Conservation (phyloP, 2,113 vertebrate species). For the Cebidichthys violaceus region DNA sequence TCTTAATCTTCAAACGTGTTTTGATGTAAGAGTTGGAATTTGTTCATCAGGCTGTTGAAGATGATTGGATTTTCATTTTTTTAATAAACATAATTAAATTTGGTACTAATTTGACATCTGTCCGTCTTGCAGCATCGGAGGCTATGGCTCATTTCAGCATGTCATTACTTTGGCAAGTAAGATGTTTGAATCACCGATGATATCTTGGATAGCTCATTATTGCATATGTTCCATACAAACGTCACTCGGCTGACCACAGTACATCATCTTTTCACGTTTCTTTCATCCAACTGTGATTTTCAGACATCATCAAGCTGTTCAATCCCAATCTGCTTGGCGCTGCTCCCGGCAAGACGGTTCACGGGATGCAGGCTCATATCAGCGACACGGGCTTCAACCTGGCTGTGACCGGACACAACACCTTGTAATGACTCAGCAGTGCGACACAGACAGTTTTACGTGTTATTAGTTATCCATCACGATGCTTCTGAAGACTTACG, state of each 20-base stretch:
- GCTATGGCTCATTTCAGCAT: conserved; percentile 81
- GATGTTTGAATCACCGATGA: conserved; percentile 37
- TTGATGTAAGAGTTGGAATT: neutral
- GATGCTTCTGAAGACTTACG: neutral
- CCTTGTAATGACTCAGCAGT: conserved; percentile 73
- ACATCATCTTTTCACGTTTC: neutral
- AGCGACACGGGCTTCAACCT: conserved; percentile 85
- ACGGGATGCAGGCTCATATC: conserved; percentile 77
- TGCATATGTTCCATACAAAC: neutral
- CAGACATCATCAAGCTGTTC: conserved; percentile 85
- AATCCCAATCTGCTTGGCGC: conserved; percentile 83
- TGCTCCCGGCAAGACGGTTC: conserved; percentile 77
- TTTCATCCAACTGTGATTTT: neutral
- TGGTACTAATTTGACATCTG: neutral
- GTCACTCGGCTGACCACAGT: neutral
- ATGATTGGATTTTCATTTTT: neutral
- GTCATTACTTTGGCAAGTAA: conserved; percentile 87
- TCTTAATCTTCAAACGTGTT: neutral
- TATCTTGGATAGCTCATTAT: neutral
- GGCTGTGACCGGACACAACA: conserved; percentile 86
- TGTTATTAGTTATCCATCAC: neutral
- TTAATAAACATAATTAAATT: neutral
- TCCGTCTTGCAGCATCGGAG: conserved; percentile 81
- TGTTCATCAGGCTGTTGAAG: neutral
- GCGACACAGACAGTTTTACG: neutral